Evolutionary conservation across 2,888 invertebrate genomes (phyloP), one percentile per base, ranked within the genome.

Genomic region (Antheraea yamamai): DNA sequence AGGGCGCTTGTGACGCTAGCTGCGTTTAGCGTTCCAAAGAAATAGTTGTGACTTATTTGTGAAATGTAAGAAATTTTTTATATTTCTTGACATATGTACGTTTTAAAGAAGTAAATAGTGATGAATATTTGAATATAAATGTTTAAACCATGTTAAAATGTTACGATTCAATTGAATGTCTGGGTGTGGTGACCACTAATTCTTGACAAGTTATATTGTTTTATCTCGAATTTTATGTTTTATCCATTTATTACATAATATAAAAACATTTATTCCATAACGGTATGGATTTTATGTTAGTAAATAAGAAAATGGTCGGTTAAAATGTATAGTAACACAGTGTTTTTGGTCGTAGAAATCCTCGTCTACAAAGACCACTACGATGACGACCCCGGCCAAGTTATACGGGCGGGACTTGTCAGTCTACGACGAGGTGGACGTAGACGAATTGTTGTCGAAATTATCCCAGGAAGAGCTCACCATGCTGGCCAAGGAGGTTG

Each of bases 401-500:
- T 93, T 98, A 84, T 98, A 97, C 89, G 98, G 98, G 86, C 97
- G 97, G 93, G 98, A 98, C 92, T 95, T 98, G 86, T 97, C 97
- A 87, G 96, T 97, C 85, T 98, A 98, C 90, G 99, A 99, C 91
- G 98, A 99, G 92, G 97, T 99, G 87, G 99, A 99, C 91, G 98
- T 99, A 83, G 99, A 99, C 90, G 98, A 98, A 85, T 96, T 99
- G 78, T 95, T 99, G 85, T 96, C 98, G 76, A 98, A 99, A 91
- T 96, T 99, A 80, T 97, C 98, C 77, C 97, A 98, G 74, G 99
- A 99, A 90, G 99, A 99, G 95, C 97, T 99, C 82, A 98, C 98
- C 87, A 98, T 99, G 92, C 96, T 99, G 87, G 99, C 99, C 86
- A 98, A 98, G 95, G 99, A 99, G 96, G 99, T 99, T 83, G 99